Evolutionary conservation across 1,140 invertebrate genomes (phyloP).

Genomic region (Aradophagus sp.): DNA sequence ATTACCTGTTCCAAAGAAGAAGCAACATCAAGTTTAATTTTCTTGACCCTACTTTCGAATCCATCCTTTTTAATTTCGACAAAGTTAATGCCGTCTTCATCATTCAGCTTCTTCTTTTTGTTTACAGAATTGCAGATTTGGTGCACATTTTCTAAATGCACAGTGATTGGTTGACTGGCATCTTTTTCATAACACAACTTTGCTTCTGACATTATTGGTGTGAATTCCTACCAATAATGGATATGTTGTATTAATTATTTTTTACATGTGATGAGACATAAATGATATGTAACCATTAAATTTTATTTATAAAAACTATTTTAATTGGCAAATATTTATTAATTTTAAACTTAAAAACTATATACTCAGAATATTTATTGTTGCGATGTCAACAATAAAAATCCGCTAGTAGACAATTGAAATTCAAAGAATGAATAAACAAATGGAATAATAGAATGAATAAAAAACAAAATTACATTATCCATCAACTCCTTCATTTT

Average conservation of each 20-base stretch:
- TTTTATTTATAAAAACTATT: conserved; percentile 6
- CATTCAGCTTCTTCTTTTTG: conserved; percentile 30
- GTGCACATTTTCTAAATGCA: conserved; percentile 50
- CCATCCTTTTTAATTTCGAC: conserved; percentile 49
- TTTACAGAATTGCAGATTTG: conserved; percentile 45
- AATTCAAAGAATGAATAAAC: too few relatives aligned
- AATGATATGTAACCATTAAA: neutral
- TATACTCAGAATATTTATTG: too few relatives aligned
- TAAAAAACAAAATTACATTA: conserved; percentile 19
- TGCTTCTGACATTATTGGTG: conserved; percentile 54
- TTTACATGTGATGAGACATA: too few relatives aligned
- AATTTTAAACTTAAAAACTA: too few relatives aligned
- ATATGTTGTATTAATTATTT: too few relatives aligned
- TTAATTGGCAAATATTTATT: too few relatives aligned
- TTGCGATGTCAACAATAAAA: too few relatives aligned
- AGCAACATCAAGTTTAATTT: conserved; percentile 57
- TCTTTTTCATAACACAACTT: conserved; percentile 50
- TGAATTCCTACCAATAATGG: conserved; percentile 61
- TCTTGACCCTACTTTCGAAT: conserved; percentile 47
- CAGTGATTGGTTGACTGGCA: conserved; percentile 35
- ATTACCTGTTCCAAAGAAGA: conserved; percentile 59
- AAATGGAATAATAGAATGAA: too few relatives aligned
- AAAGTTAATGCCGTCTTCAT: conserved; percentile 27
- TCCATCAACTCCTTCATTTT: conserved; percentile 34
- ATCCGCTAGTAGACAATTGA: too few relatives aligned